Conservation (phyloP, 2,888 invertebrate species). For the Apamea anceps region DNA sequence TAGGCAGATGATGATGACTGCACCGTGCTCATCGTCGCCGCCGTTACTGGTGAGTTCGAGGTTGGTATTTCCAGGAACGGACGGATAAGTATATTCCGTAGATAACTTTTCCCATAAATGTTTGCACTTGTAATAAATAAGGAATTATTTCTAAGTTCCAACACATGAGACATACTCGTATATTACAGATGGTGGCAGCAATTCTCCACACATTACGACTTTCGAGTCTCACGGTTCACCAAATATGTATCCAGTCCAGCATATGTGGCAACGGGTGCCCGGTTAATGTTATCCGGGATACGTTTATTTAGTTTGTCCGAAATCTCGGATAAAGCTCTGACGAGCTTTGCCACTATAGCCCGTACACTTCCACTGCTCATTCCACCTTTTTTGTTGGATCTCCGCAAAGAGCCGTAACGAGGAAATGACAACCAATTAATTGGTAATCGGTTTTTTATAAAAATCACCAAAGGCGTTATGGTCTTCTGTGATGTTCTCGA, state of each 20-base stretch:
- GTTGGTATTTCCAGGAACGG: neutral
- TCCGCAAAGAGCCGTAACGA: neutral
- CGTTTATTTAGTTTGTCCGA: constrained; percentile 7
- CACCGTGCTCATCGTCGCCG: neutral
- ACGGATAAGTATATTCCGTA: neutral
- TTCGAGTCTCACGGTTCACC: constrained; percentile 49
- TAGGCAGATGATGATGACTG: neutral
- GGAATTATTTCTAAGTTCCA: constrained; percentile 12
- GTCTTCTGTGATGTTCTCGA: neutral
- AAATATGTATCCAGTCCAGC: constrained; percentile 44
- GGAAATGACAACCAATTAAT: neutral
- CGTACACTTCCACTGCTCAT: neutral
- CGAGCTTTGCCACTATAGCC: neutral
- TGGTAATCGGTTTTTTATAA: neutral
- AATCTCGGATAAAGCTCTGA: constrained; percentile 13
- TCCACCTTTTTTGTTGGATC: neutral
- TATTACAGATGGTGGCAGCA: constrained; percentile 41
- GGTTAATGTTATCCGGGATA: constrained; percentile 15
- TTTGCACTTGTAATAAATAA: constrained; percentile 20
- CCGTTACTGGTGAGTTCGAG: too few relatives aligned
- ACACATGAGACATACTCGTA: constrained; percentile 2
- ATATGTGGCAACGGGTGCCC: constrained; percentile 19
- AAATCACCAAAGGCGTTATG: neutral
- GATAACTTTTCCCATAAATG: constrained; percentile 2
- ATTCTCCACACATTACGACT: constrained; percentile 51